Evolutionary conservation across 2,113 vertebrate genomes (phyloP).

Genomic region (Carassius auratus): DNA sequence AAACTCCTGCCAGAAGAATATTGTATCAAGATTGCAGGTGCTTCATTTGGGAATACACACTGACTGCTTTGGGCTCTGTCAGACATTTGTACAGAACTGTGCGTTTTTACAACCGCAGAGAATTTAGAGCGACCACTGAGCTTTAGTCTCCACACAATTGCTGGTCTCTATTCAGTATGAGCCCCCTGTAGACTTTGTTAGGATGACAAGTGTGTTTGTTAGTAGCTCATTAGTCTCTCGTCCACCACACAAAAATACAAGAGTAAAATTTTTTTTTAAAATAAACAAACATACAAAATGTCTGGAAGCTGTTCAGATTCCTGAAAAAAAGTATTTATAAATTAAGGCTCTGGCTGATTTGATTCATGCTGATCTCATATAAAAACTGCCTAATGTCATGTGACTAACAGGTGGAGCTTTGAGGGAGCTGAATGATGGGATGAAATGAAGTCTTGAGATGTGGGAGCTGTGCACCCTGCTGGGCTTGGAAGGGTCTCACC

Average conservation of each 20-base stretch:
- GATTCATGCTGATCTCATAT: background rate
- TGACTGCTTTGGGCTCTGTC: constrained; percentile 46
- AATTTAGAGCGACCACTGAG: background rate
- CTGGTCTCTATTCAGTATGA: constrained; percentile 5
- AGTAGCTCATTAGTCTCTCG: constrained; percentile 11
- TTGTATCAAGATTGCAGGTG: constrained; percentile 44
- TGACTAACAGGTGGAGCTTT: constrained; percentile 39
- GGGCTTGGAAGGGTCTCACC: background rate
- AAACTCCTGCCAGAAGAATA: constrained; percentile 58
- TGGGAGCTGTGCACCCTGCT: background rate
- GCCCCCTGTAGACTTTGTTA: background rate
- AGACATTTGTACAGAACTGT: constrained; percentile 61
- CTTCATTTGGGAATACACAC: constrained; percentile 47
- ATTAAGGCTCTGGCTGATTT: background rate
- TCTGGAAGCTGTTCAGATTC: background rate
- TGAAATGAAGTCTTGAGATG: background rate
- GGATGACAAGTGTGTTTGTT: background rate
- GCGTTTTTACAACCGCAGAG: constrained; percentile 44
- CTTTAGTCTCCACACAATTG: constrained; percentile 21
- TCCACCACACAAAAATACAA: background rate
- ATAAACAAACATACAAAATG: background rate
- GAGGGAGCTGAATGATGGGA: constrained; percentile 1
- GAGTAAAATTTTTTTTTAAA: background rate
- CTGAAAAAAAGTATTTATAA: background rate
- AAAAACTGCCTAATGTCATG: background rate